Evolutionary conservation across 2,888 invertebrate species (phyloP), one percentile per base, ranked within the genome.

Genomic region (Hipparchia sbordonii): DNA sequence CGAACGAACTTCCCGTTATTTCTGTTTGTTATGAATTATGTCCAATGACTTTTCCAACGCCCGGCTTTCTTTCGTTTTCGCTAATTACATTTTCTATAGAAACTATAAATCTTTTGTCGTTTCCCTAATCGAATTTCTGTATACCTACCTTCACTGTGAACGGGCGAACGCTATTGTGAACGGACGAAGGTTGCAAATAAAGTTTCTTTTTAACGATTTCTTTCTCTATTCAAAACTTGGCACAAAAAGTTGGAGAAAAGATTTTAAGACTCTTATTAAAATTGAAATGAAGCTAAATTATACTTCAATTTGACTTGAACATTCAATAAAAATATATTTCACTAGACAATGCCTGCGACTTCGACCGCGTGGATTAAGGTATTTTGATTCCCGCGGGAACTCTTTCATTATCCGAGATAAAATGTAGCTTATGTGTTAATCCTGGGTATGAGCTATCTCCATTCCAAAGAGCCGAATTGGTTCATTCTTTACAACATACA

Each of bases 21-120:
- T 92, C 88, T 92, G 91, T 92, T 92, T 92, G 93, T 92, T 93
- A 93, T 93, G 92, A 93, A 92, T 92, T 92, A 93, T 93, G 89
- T 90, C 90, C 90, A 90, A 92, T 92, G 91, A 92, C 91, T 92
- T 91, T 91, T 89, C 89, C 88, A 87, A 87, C 89, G 89, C 86
- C 84, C 85, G 85, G 87, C 88, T 91, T 82, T 90, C 91, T 92
- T 92, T 91, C 88, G 87, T 84, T 90, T 89, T 87, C 87, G 89
- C 91, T 93, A 92, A 93, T 92, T 92, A 91, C 90, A 88, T 91
- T 91, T 88, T 87, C 87, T 87, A 85, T 87, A 86, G 84, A 86
- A 89, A 90, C 89, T 90, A 89, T 90, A 89, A 90, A 89, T 90
- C 87, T 87, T 85, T 82, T 82, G 74, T 82, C 82, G 74, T 78